Base-by-base conservation (phyloP, 2,888 invertebrate genomes). In the Zootermopsis nevadensis region DNA sequence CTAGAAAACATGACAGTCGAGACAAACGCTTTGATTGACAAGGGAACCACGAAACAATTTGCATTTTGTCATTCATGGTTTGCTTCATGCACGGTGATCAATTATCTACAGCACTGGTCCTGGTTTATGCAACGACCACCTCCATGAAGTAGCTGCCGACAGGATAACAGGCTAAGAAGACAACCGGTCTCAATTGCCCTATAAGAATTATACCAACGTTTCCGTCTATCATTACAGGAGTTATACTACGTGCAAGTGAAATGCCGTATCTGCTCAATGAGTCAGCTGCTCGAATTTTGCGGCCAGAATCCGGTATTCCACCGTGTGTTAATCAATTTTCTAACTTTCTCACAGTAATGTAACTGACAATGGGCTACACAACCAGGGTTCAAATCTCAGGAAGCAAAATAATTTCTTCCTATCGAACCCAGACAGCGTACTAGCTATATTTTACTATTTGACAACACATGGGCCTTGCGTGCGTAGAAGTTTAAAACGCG, bases 31-130 rank as follows among this genome's bases (percentile, higher is more conserved):
- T n/a, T 60, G 60, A 60, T 60, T 60, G 60, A 60, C 60, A 60
- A 60, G 27, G n/a, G 27, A 60, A n/a, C 60, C n/a, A 60, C 27
- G 60, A 60, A 60, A 60, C 60, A 60, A 60, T 60, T 60, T 60
- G 60, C 60, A 60, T 60, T 60, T 60, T 60, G 60, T 60, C 60
- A 60, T 60, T 60, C 60, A 60, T 27, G 60, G 60, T 60, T 60
- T 60, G 60, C 60, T 60, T n/a, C n/a, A n/a, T 60, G 60, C 27
- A 60, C 27, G 27, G 27, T 60, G 60, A 60, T 60, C 60, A 60
- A 60, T 60, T 60, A 60, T 60, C 27, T 27, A 60, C 48, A 19
- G 60, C 7, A 6, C 60, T 27, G 60, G 60, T 7, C 60, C 60
- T n/a, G 27, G n/a, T 27, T 19, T 48, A 48, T 48, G 48, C 48